Base-by-base conservation (phyloP, 2,113 vertebrate species). In the Neotoma lepida region DNA sequence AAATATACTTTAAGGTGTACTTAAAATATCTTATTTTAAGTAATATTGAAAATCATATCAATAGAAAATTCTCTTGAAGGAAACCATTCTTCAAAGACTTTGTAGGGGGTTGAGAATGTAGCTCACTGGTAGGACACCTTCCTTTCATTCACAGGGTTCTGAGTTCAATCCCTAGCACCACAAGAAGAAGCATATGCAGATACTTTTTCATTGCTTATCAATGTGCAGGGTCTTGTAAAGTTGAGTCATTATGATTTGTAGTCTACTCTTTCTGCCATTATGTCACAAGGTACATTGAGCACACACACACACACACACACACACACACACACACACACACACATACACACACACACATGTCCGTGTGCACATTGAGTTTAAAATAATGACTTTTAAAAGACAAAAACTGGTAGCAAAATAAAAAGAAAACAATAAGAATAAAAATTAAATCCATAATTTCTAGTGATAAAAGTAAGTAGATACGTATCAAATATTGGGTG, bases 31-130 rank as follows among this genome's bases (percentile, higher is more conserved):
- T 66, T 87, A 78, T 58, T 44, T 76, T 86, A 86, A 91, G 7
- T 86, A 74, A 39, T 88, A 88, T 54, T n/a, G 56, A 89, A 88
- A 94, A 88, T 33, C 10, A 76, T 54, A 74, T n/a, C 33, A 86
- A 81, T 70, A 63, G 6, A 93, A 82, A 90, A 90, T 44, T 56
- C 28, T 30, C 1, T 35, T 90, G 44, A 24, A 58, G 17, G 66
- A 92, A 64, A 74, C 6, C 12, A 68, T 71, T 58, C 33, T 94
- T 91, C 30, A 94, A 92, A 78, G 3, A 7, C 66, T 70, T 33
- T 85, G 18, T 22, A 90, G 28, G 63, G n/a, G 24, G 14, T 9
- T 84, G 56, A 61, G 39, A 28, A 63, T 18, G 14, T 44, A 3
- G 14, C 74, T 18, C 46, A 77, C 28, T 17, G 41, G 26, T 30